Percentiles rank a stretch among this genome's conserved stretches.
These are phyloP conservation scores for Limnephilus marmoratus DNA, from an alignment of 2,888 invertebrate species.

Conservation along the genomic window DNA sequence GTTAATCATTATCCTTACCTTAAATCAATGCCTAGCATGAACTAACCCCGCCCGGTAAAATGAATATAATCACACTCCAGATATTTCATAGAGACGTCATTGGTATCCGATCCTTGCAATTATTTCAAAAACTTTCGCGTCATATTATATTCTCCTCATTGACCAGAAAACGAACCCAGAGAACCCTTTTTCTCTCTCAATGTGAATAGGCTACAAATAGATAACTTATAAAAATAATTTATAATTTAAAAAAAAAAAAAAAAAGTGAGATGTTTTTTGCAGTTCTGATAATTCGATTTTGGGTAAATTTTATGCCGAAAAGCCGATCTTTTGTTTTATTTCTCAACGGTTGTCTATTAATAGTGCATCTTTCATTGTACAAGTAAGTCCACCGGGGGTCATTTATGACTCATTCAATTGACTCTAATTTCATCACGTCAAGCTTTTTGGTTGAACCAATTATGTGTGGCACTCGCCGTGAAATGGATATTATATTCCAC, in stretches of 20 bases:
- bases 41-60: too few relatives aligned
- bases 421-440: background rate
- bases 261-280: background rate
- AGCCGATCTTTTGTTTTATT: background rate
- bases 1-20: too few relatives aligned
- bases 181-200: background rate
- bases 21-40: too few relatives aligned
- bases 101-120: too few relatives aligned
- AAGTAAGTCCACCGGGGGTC: background rate
- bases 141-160: too few relatives aligned
- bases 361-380: background rate
- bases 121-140: too few relatives aligned
- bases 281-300: background rate
- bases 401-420: background rate
- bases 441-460: background rate
- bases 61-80: too few relatives aligned
- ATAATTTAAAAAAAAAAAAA: too few relatives aligned
- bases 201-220: background rate
- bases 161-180: background rate
- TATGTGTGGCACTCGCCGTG: background rate
- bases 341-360: background rate
- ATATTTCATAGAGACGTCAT: too few relatives aligned
- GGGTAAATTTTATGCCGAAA: background rate
- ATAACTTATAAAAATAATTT: background rate
- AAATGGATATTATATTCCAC: background rate